Conservation (phyloP, 2,888 invertebrate species). For the Parthenolecanium corni region DNA sequence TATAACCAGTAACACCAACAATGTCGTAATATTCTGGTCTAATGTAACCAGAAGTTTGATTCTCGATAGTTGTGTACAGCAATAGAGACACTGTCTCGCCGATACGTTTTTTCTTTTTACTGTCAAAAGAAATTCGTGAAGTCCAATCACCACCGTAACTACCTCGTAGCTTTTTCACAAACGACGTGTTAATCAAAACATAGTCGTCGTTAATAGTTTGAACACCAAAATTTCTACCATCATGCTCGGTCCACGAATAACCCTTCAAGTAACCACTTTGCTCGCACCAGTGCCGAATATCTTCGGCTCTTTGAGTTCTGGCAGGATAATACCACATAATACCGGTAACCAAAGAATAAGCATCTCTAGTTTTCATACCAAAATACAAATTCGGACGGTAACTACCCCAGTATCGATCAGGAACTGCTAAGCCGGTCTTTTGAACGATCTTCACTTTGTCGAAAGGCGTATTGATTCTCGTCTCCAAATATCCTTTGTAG, state of each 20-base stretch:
- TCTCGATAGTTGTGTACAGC: conserved; percentile 75
- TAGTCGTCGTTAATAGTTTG: conserved; percentile 77
- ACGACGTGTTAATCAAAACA: conserved; percentile 67
- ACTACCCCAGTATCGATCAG: conserved; percentile 61
- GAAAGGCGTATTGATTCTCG: conserved; percentile 22
- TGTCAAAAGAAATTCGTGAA: conserved; percentile 57
- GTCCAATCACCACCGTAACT: conserved; percentile 88
- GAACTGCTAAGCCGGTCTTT: conserved; percentile 26
- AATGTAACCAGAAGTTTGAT: conserved; percentile 48
- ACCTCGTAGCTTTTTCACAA: conserved; percentile 72
- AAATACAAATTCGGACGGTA: conserved; percentile 82
- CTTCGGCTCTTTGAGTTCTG: neutral
- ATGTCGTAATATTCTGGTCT: conserved; percentile 41
- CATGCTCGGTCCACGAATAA: conserved; percentile 78
- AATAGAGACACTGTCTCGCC: conserved; percentile 45
- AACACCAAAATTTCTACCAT: conserved; percentile 80
- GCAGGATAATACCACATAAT: conserved; percentile 75
- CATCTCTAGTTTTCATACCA: conserved; percentile 81
- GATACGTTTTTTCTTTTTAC: conserved; percentile 39
- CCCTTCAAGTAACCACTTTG: conserved; percentile 68
- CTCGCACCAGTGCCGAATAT: conserved; percentile 76
- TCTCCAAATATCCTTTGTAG: conserved; percentile 68
- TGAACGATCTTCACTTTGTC: conserved; percentile 23
- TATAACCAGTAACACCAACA: conserved; percentile 16
- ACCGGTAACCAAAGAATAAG: conserved; percentile 78